Evolutionary conservation across 2,888 invertebrate species (phyloP).

Genomic region (Nomada ferruginata): DNA sequence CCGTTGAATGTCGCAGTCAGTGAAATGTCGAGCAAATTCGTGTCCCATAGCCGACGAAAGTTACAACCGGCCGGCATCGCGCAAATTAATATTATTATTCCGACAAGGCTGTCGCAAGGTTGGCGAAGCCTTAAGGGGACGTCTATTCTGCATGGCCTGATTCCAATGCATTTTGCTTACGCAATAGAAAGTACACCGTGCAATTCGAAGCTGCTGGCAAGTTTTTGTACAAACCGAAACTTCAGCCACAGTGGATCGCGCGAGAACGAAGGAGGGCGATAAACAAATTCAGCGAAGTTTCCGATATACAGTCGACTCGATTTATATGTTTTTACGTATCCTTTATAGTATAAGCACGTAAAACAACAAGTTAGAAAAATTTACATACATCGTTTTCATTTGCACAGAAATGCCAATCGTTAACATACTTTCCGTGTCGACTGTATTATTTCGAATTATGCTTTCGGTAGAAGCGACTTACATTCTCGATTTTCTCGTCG

Average conservation of each 20-base stretch:
- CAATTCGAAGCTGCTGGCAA: constrained; percentile 41
- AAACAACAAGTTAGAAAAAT: neutral
- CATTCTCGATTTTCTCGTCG: constrained; percentile 96
- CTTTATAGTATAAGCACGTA: no score
- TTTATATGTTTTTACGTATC: no score
- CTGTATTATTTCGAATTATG: neutral
- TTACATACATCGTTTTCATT: neutral
- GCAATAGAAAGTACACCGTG: constrained; percentile 26
- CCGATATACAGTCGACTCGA: neutral
- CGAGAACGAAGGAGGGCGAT: neutral
- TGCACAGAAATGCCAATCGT: no score
- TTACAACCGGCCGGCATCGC: constrained; percentile 6
- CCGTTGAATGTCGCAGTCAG: neutral
- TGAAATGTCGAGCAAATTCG: constrained; percentile 7
- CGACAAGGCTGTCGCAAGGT: constrained; percentile 58
- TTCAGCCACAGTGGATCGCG: neutral
- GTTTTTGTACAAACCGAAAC: constrained; percentile 16
- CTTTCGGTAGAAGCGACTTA: constrained; percentile 84
- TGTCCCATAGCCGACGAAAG: constrained; percentile 25
- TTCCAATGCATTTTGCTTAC: constrained; percentile 39
- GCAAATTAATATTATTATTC: constrained; percentile 59
- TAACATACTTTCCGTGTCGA: neutral
- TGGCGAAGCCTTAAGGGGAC: constrained; percentile 60
- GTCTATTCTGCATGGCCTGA: constrained; percentile 54
- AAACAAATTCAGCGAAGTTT: neutral